phyloP scores from a whole-genome alignment of 2,113 vertebrate species.

The Myiozetetes cayanensis region DNA sequence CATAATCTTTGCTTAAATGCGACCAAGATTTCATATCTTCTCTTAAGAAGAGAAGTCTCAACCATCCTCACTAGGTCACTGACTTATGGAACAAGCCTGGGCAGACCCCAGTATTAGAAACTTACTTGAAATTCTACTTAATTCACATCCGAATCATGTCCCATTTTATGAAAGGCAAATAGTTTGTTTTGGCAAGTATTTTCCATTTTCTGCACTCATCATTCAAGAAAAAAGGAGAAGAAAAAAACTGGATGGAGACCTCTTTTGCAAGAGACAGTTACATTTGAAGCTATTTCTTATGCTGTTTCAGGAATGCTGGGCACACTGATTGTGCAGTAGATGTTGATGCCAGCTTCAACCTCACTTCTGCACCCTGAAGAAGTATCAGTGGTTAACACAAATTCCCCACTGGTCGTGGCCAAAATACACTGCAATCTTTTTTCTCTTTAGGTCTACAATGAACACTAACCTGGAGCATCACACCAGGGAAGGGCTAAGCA shows the following conservation, averaged over 20 bases:
- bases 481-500: not conserved
- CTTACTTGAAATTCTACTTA: not conserved
- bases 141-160: not conserved
- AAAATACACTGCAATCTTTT: fast-evolving
- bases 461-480: not conserved
- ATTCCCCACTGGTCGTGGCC: not conserved
- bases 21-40: not conserved
- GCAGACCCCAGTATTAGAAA: not conserved
- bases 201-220: not conserved
- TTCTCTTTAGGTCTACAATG: not conserved
- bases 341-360: not conserved
- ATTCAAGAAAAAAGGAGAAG: not conserved
- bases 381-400: not conserved
- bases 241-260: not conserved
- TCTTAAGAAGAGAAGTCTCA: not conserved
- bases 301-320: fast-evolving
- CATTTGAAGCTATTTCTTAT: not conserved
- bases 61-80: not conserved
- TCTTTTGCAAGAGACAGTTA: not conserved
- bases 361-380: not conserved
- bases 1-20: not conserved
- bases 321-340: not conserved
- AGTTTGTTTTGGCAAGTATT: not conserved
- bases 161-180: not conserved
- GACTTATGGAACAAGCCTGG: not conserved